Evolutionary conservation across 92 coral and sea anemone genomes (phyloP), one percentile per base, ranked within the genome.

Genomic region (Zoanthus sansibaricus): DNA sequence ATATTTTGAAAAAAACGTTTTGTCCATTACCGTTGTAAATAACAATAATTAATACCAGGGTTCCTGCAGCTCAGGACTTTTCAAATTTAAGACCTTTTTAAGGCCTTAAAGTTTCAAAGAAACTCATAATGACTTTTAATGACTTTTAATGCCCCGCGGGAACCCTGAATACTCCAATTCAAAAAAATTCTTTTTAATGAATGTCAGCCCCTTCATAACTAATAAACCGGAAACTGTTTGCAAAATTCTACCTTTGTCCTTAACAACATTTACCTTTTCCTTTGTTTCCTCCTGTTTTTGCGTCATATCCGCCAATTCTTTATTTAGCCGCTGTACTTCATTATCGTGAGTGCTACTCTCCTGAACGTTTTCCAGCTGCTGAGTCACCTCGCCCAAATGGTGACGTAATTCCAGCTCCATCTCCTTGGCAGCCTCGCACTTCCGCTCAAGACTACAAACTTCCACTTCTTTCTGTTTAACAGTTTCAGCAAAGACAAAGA

Each of bases 321-420:
- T 76, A n/a, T 84, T 56, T 3, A 46, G 42, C 37, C 78, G 77
- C 61, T 61, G 56, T 15, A 75, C 89, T 62, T 76, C 84, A 25
- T 30, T 18, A 31, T 20, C 9, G 45, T 88, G 90, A 10, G 84
- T 16, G 48, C 17, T 9, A 15, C 48, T 73, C 14, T 87, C 88
- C 31, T 89, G 75, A 62, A 82, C 55, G 79, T 59, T 88, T 84
- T 90, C 97, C 21, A 93, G 74, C 88, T 95, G 92, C 82, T 93
- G 95, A 12, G 97, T 95, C 7, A 95, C 89, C 72, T 93, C 95
- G 30, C 97, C 97, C 8, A 95, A 84, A 66, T 94, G 97, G 47
- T 93, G 96, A 58, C 98, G 90, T 17, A 95, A 59, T 78, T 95
- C 97, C 7, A 93, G 92, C 87, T 95, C 97, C 8, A 94, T 89